A percentile compares a stretch with the other conserved stretches of the same genome.
Conservation (phyloP, 2,113 vertebrate genomes). For the Pogona vitticeps region DNA sequence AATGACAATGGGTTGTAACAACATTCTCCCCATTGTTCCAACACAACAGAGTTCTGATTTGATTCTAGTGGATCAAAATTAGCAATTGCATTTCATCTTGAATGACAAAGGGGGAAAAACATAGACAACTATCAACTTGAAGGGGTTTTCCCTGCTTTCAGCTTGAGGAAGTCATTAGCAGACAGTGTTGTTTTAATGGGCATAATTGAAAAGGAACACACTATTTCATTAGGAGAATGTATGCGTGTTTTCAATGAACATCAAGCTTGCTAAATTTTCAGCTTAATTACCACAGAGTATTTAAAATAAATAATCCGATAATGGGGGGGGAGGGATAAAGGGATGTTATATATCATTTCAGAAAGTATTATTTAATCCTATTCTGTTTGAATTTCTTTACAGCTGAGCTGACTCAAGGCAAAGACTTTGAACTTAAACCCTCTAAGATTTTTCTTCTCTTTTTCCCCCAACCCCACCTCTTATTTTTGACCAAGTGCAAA, state of each 20-base stretch:
- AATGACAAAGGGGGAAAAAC: not conserved
- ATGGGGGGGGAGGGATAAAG: constrained; percentile 27
- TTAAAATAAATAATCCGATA: constrained; percentile 7
- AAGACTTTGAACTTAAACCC: constrained; percentile 27
- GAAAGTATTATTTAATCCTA: not conserved
- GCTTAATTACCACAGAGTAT: constrained; percentile 24
- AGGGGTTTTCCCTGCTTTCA: constrained; percentile 27
- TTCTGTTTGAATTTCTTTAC: constrained; percentile 33
- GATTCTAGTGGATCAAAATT: not conserved
- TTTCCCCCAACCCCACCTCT: not conserved
- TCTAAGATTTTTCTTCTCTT: constrained; percentile 18
- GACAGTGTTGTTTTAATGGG: constrained; percentile 7
- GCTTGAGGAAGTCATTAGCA: constrained; percentile 12
- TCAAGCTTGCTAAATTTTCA: constrained; percentile 30
- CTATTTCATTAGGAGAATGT: no score
- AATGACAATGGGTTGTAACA: not conserved
- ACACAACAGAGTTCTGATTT: not conserved
- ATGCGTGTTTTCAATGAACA: no score
- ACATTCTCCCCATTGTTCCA: not conserved
- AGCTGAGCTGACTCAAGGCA: constrained; percentile 38
- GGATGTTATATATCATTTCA: not conserved
- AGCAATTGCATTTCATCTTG: not conserved
- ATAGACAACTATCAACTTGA: constrained; percentile 20
- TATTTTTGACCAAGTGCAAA: constrained; percentile 23
- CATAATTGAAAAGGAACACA: constrained; percentile 33